These are phyloP conservation scores for Rhaphigaster nebulosa DNA, from an alignment of 2,888 invertebrate genomes.

Conservation along the genomic window DNA sequence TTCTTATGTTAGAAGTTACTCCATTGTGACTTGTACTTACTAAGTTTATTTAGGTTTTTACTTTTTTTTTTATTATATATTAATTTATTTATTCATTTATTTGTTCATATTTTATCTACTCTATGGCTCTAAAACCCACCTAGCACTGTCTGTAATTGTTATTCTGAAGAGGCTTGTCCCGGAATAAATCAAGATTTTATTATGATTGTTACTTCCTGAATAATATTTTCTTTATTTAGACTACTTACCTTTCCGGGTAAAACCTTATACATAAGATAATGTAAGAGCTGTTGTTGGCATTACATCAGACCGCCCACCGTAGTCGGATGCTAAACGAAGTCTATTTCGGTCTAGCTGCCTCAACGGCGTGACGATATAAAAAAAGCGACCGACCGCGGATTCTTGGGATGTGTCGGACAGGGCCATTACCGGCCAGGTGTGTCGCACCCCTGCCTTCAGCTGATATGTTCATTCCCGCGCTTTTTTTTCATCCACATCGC, in stretches of 20 bases:
- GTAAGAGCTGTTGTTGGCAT: slow-evolving; percentile 14
- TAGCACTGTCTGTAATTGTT: no score
- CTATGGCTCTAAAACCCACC: no score
- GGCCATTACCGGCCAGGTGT: slow-evolving; percentile 57
- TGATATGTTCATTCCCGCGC: slow-evolving; percentile 58
- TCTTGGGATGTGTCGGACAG: slow-evolving; percentile 55
- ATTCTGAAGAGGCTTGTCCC: no score
- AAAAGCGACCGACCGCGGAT: slow-evolving; percentile 29
- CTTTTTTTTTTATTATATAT: no score
- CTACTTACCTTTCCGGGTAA: neutral
- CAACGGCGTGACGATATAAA: neutral
- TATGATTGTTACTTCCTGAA: no score
- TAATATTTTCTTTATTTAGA: neutral
- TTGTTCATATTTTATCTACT: no score
- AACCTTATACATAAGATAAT: neutral
- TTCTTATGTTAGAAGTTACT: no score
- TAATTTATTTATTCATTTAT: no score
- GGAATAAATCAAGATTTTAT: no score
- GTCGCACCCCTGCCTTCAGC: slow-evolving; percentile 40
- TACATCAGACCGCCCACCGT: slow-evolving; percentile 26
- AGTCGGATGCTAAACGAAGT: slow-evolving; percentile 27
- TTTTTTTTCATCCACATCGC: slow-evolving; percentile 41
- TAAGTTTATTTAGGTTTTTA: no score
- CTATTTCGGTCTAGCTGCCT: neutral
- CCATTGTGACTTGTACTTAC: no score